These are phyloP conservation scores for Hemitrygon akajei DNA, from an alignment of 2,797 vertebrate species.

Conservation along the genomic window DNA sequence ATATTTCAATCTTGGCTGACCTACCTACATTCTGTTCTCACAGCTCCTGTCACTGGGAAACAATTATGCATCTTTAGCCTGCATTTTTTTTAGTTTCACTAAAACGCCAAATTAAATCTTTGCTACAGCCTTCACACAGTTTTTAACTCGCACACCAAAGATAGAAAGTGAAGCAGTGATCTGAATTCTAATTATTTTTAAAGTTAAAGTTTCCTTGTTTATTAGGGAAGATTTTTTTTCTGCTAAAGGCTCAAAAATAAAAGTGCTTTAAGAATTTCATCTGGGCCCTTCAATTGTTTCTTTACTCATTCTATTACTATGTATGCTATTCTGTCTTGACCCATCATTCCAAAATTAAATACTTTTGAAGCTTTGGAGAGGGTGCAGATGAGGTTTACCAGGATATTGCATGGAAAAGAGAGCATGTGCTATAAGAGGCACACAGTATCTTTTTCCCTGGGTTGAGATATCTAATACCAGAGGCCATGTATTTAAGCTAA, in stretches of 20 bases:
- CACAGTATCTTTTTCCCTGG: no score
- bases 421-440: no score
- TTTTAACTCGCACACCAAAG: not conserved
- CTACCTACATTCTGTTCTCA: slow-evolving; percentile 13
- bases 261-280: not conserved
- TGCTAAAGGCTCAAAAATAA: not conserved
- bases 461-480: no score
- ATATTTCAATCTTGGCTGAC: not conserved
- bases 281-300: not conserved
- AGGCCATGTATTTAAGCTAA: no score
- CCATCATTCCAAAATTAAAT: not conserved
- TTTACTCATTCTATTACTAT: not conserved
- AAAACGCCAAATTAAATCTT: not conserved
- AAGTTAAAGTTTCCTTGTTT: not conserved
- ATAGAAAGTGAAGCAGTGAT: not conserved
- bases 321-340: not conserved
- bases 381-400: no score
- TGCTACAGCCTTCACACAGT: not conserved
- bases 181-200: not conserved
- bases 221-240: not conserved
- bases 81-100: not conserved
- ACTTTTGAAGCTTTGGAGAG: not conserved
- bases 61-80: slow-evolving; percentile 20
- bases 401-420: no score
- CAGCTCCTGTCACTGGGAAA: slow-evolving; percentile 24